These are phyloP conservation scores for Lytechinus pictus DNA, from an alignment of 35 echinoderm and acorn worm genomes.

Conservation along the genomic window DNA sequence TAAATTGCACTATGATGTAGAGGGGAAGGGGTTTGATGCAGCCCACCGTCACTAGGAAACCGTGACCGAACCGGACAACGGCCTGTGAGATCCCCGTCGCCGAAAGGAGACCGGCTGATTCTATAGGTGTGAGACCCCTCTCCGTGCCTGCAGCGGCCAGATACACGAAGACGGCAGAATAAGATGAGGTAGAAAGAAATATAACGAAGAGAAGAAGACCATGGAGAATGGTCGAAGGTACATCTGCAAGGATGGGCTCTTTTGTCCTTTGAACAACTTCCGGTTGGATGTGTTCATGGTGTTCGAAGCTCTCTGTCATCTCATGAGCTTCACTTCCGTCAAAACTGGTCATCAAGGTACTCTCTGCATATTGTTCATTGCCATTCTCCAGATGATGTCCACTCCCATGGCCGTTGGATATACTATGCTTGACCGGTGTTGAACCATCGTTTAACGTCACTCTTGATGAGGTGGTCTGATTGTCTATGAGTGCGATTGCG, in stretches of 20 bases:
- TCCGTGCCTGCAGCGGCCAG: not conserved
- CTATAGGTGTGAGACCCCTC: slow-evolving; percentile 15
- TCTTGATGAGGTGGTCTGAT: not conserved
- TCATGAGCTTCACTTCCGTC: not conserved
- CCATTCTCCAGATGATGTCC: not conserved
- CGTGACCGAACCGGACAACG: slow-evolving; percentile 44
- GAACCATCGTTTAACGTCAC: not conserved
- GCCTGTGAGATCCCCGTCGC: slow-evolving; percentile 38
- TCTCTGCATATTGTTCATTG: slow-evolving; percentile 5
- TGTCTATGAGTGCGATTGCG: slow-evolving; percentile 28
- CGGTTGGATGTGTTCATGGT: not conserved
- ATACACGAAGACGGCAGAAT: slow-evolving; percentile 34
- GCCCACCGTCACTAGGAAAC: slow-evolving; percentile 15
- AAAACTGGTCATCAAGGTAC: slow-evolving; percentile 18
- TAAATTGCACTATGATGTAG: slow-evolving; percentile 43
- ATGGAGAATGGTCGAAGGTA: slow-evolving; percentile 6
- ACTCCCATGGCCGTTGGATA: not conserved
- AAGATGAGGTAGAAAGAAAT: slow-evolving; percentile 38
- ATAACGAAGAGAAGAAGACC: not conserved
- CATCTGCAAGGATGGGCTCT: slow-evolving; percentile 24
- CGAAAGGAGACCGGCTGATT: slow-evolving; percentile 36
- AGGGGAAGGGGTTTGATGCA: slow-evolving; percentile 38
- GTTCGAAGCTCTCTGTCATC: not conserved
- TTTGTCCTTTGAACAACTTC: not conserved
- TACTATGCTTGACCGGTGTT: not conserved